Percentiles rank a stretch among this genome's conserved stretches.
phyloP scores from a whole-genome alignment of 2,888 invertebrate species.

The Abrostola tripartita region DNA sequence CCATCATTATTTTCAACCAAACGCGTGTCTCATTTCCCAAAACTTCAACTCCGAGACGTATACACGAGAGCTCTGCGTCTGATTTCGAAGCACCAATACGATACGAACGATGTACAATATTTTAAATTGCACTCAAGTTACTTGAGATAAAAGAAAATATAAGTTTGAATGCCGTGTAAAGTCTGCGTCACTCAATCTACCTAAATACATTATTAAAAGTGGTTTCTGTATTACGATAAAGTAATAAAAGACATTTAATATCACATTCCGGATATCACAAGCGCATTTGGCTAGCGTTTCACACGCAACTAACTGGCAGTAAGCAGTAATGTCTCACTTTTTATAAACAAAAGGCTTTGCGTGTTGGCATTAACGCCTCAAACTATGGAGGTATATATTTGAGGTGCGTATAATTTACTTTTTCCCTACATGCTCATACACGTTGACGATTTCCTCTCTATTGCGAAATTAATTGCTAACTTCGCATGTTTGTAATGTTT shows the following conservation, averaged over 20 bases:
- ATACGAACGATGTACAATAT: constrained; percentile 15
- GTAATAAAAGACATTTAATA: constrained; percentile 55
- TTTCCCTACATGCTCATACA: constrained; percentile 62
- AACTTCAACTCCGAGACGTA: constrained; percentile 31
- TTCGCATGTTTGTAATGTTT: constrained; percentile 52
- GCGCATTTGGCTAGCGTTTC: constrained; percentile 58
- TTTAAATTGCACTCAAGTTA: constrained; percentile 23
- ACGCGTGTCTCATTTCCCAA: constrained; percentile 23
- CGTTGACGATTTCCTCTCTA: constrained; percentile 67
- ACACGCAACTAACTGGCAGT: constrained; percentile 62
- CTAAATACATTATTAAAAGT: constrained; percentile 36
- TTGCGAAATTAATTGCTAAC: constrained; percentile 64
- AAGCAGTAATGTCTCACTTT: constrained; percentile 60
- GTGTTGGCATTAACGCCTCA: constrained; percentile 62
- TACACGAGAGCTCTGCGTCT: constrained; percentile 9
- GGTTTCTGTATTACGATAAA: constrained; percentile 37
- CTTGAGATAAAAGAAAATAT: constrained; percentile 1
- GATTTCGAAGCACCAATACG: background rate
- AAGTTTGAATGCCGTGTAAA: constrained; percentile 13
- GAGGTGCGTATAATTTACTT: constrained; percentile 63
- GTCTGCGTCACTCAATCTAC: constrained; percentile 10
- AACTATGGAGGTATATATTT: constrained; percentile 53
- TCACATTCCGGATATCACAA: constrained; percentile 58
- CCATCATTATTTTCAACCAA: constrained; percentile 16
- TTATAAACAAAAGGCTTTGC: constrained; percentile 58